These are phyloP conservation scores for Atherinomorus stipes DNA, from an alignment of 2,113 vertebrate species.

Conservation along the genomic window DNA sequence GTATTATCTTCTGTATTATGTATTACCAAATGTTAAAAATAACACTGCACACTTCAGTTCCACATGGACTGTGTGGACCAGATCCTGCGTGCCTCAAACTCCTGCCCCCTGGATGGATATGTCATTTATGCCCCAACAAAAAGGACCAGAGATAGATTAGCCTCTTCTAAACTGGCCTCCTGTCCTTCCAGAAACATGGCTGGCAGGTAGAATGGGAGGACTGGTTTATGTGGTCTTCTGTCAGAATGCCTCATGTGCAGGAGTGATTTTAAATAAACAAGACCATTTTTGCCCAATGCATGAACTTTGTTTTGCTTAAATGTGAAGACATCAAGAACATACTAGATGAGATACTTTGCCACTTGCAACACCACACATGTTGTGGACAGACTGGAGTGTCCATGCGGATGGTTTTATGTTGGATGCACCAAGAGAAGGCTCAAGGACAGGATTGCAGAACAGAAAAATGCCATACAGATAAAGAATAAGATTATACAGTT, in stretches of 20 bases:
- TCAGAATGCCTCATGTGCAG: constrained; percentile 43
- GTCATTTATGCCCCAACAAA: constrained; percentile 77
- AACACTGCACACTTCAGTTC: constrained; percentile 71
- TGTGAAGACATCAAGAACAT: too few species aligned
- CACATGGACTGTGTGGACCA: constrained; percentile 80
- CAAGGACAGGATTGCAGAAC: too few species aligned
- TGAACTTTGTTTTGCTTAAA: too few species aligned
- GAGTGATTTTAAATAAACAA: constrained; percentile 33
- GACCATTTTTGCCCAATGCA: too few species aligned
- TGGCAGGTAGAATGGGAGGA: constrained; percentile 50
- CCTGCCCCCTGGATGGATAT: constrained; percentile 81
- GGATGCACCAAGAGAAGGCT: too few species aligned
- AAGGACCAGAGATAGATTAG: constrained; percentile 44
- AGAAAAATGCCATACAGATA: too few species aligned
- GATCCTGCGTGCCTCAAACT: constrained; percentile 74
- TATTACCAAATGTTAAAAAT: neutral
- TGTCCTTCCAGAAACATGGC: constrained; percentile 20
- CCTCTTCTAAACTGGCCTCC: constrained; percentile 29
- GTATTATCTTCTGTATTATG: neutral
- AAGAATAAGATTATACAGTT: too few species aligned
- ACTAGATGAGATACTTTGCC: too few species aligned
- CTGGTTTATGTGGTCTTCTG: constrained; percentile 54
- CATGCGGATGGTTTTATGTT: too few species aligned
- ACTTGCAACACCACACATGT: too few species aligned
- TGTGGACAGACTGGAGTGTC: too few species aligned